Percentiles rank a stretch among this genome's conserved stretches.
These are phyloP conservation scores for Myotis myotis DNA, from an alignment of 2,797 vertebrate species.

Conservation along the genomic window DNA sequence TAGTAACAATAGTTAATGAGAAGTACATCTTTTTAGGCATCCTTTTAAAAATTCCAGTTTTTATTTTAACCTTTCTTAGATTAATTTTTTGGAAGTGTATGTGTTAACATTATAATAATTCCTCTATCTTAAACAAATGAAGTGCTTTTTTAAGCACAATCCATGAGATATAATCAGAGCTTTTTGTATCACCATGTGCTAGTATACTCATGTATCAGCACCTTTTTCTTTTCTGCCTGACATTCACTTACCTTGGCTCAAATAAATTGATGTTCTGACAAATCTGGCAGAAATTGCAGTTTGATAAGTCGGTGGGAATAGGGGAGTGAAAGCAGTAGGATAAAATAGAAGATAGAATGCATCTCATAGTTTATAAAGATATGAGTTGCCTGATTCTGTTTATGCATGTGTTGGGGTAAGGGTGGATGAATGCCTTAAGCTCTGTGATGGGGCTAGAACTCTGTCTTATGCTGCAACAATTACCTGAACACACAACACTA, in stretches of 20 bases:
- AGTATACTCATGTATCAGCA: neutral
- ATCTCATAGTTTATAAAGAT: neutral
- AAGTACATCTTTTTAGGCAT: neutral
- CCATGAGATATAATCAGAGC: neutral
- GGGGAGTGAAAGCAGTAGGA: neutral
- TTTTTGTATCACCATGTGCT: neutral
- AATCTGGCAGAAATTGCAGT: neutral
- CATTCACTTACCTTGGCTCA: neutral
- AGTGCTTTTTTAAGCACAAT: neutral
- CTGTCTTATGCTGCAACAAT: neutral
- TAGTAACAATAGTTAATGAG: neutral
- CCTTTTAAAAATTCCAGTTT: neutral
- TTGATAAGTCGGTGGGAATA: neutral
- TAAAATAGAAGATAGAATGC: neutral
- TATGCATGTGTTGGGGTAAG: too few relatives aligned
- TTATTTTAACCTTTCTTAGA: neutral
- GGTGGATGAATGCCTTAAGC: neutral
- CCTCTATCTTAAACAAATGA: neutral
- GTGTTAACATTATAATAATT: neutral
- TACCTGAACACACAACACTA: neutral
- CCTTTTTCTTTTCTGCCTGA: slow-evolving; percentile 1
- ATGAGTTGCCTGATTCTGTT: neutral
- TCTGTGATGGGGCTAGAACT: neutral
- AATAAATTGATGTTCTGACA: neutral
- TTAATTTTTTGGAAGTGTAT: neutral